Percentiles rank a stretch among this genome's conserved stretches.
Evolutionary conservation across 2,797 vertebrate genomes (phyloP).

Genomic region (Pelodytes ibericus): DNA sequence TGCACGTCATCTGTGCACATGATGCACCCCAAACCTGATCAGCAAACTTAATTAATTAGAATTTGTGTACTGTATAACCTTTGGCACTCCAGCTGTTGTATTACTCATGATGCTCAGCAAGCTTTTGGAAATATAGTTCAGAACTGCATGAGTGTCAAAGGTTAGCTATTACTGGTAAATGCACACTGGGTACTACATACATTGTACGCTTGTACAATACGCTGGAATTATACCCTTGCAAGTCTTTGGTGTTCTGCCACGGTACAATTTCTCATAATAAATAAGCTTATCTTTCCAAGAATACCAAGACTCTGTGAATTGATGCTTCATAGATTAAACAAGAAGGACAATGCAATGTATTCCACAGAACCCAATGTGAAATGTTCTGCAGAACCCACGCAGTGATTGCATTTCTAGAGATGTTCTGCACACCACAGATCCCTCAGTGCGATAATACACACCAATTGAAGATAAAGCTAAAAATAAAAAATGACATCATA

Average conservation of each 20-base stretch:
- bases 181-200: not conserved
- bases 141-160: too few relatives aligned
- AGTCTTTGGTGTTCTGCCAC: not conserved
- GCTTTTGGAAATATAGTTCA: too few relatives aligned
- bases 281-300: conserved; percentile 30
- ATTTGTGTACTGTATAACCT: too few relatives aligned
- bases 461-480: conserved; percentile 27
- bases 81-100: too few relatives aligned
- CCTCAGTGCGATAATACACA: conserved; percentile 10
- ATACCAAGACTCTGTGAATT: not conserved
- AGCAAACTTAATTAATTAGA: too few relatives aligned
- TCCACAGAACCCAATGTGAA: not conserved
- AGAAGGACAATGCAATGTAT: conserved; percentile 31
- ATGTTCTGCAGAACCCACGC: conserved; percentile 7
- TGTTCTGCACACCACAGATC: conserved; percentile 27
- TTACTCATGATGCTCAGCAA: too few relatives aligned
- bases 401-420: conserved; percentile 22
- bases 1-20: too few relatives aligned
- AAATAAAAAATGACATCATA: conserved; percentile 14
- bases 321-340: conserved; percentile 25
- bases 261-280: conserved; percentile 11
- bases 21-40: too few relatives aligned
- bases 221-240: not conserved
- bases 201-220: not conserved
- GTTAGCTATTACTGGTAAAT: too few relatives aligned